A percentile compares a stretch with the other conserved stretches of the same genome.
Evolutionary conservation across 1,140 invertebrate genomes (phyloP).

Genomic region (Halotydeus destructor): DNA sequence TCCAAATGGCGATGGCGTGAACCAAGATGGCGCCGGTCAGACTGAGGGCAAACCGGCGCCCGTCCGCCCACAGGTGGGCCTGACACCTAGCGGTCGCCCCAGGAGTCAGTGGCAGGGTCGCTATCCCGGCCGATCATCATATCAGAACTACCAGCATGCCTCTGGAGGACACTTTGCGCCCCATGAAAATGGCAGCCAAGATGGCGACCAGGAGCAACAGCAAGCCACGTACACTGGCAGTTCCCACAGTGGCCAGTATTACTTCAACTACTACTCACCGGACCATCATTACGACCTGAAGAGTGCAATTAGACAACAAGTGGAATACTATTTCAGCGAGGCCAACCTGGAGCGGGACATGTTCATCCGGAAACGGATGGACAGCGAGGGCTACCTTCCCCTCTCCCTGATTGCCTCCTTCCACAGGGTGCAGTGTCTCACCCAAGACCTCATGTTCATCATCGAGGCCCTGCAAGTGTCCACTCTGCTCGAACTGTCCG

Average conservation of each 20-base stretch:
- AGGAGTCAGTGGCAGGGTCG: no score
- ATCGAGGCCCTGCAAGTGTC: slow-evolving; percentile 55
- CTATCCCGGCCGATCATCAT: no score
- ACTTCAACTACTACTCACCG: not conserved
- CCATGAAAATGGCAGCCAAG: slow-evolving; percentile 15
- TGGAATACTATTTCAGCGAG: slow-evolving; percentile 94
- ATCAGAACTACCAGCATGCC: not conserved
- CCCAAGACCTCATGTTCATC: slow-evolving; percentile 58
- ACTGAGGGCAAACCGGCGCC: no score
- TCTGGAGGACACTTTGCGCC: not conserved
- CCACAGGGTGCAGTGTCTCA: slow-evolving; percentile 69
- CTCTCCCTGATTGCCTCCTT: slow-evolving; percentile 85
- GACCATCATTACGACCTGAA: slow-evolving; percentile 8
- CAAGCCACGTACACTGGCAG: not conserved
- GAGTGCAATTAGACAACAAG: slow-evolving; percentile 9
- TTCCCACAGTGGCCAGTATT: slow-evolving; percentile 2
- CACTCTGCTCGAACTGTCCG: slow-evolving; percentile 53
- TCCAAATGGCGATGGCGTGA: no score
- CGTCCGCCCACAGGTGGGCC: not conserved
- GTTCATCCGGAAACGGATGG: slow-evolving; percentile 91
- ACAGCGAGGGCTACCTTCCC: slow-evolving; percentile 71
- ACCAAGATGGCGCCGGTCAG: no score
- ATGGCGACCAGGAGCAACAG: slow-evolving; percentile 16
- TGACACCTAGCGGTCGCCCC: no score
- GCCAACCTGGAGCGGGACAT: slow-evolving; percentile 90